Base-by-base conservation (phyloP, 2,113 vertebrate species). In the Morone saxatilis region DNA sequence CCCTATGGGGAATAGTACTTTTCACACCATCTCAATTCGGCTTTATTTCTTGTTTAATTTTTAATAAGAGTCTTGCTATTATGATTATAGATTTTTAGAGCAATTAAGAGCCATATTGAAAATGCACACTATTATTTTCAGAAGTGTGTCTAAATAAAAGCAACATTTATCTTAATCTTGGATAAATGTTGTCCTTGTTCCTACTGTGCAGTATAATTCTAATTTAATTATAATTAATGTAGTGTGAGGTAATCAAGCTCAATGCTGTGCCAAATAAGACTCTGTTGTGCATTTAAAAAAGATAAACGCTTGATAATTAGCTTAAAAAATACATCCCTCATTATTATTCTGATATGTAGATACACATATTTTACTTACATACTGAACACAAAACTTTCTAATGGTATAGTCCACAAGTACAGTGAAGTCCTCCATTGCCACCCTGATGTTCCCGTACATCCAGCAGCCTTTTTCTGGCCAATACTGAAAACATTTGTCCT, bases 381-480 rank as follows among this genome's bases (percentile, higher is more conserved):
- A 96, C 74, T 99, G 98, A 14, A 99, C 92, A 78, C 97, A 99
- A 93, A 99, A 99, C 85, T 98, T 99, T 50, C 98, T 95, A 43
- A 99, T 79, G 38, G 97, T 99, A 91, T 99, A 99, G 91, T 99
- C 98, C 78, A 99, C 98, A 71, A 99, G 96, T 0, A 97, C 96
- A 0, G 97, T 95, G 47, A 96, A 96, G 66, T 99, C 98, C 56
- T 99, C 98, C 93, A 97, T 96, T 0, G 96, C 96, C 83, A 99
- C 98, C 0, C 97, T 93, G 68, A 99, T 65, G 1, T 92, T 96
- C 0, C 98, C 98, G 0, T 99, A 98, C 0, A 96, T 97, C 98
- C 98, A 98, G 91, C 98, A 99, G 61, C 98, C 98, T 88, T 98
- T 97, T 83, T 99, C 98, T 0, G 98, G 98, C 98, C 98, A 99